Evolutionary conservation across 2,113 vertebrate genomes (phyloP), one percentile per base, ranked within the genome.

Genomic region (Manacus vitellinus): DNA sequence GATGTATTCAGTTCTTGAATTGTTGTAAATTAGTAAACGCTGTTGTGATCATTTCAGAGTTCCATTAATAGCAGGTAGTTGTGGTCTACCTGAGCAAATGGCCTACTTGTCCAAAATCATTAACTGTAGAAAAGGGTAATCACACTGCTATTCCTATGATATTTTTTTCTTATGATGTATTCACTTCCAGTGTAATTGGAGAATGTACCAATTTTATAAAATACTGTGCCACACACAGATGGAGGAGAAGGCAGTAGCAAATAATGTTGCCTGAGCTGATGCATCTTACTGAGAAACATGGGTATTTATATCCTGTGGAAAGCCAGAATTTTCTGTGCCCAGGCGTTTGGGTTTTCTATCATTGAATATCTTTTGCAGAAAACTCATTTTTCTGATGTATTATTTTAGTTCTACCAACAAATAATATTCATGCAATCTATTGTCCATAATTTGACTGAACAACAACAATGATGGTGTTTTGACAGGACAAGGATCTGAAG

Each of bases 401-500:
- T 54, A 30, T 73, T 94, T 90, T 14, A 7, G 2, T 91, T 91
- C 51, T 78, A 66, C 35, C 21, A 56, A 23, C 49, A 66, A 58
- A 31, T 79, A 30, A 15, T 51, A 24, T 8, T 85, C 5, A 6
- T 5, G 2, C 35, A 54, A 67, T 67, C 13, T 81, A 4, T 67
- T 89, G 30, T 4, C 11, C 13, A 14, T 30, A 61, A 74, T 89
- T 71, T 52, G 84, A 33, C 46, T 91, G 35, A 96, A 31, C 15
- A 52, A 31, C 15, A 52, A 1, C 41, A 9, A 8, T 84, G 33
- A 10, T 66, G 78, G 7, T 96, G 35, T 97, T 97, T 84, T 97
- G 96, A 78, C 58, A 99, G 99, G 99, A 99, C 93, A 99, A 99
- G 96, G 99, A 99, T 95, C 97, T 99, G 96, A 99, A 99, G 97